A percentile compares a stretch with the other conserved stretches of the same genome.
These are phyloP conservation scores for Sebastes cheni DNA, from an alignment of 2,797 vertebrate species.

Conservation along the genomic window DNA sequence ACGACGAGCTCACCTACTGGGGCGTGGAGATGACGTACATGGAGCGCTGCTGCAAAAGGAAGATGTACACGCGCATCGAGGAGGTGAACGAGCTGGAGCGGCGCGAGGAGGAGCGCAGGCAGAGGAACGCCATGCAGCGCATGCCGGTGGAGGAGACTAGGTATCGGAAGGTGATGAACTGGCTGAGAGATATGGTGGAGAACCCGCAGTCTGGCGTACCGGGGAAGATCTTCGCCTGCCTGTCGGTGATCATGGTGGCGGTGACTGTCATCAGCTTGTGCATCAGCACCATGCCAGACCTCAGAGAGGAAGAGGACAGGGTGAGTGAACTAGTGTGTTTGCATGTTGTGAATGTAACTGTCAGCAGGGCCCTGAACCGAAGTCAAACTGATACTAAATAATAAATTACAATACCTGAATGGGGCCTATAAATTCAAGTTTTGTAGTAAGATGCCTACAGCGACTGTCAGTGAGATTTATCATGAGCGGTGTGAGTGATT, in stretches of 20 bases:
- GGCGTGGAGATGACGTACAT: conserved; percentile 91
- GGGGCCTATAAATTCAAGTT: background rate
- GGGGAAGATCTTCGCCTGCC: conserved; percentile 93
- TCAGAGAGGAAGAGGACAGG: conserved; percentile 93
- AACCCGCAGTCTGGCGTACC: conserved; percentile 93
- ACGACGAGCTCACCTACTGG: conserved; percentile 95
- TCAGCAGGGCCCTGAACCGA: background rate
- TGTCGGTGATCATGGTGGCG: conserved; percentile 94
- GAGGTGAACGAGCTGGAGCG: conserved; percentile 84
- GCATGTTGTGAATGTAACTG: background rate
- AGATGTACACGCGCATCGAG: conserved; percentile 86
- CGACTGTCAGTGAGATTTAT: conserved; percentile 9
- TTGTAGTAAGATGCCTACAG: background rate
- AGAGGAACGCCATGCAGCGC: conserved; percentile 73
- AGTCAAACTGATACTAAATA: background rate
- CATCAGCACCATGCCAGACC: conserved; percentile 96
- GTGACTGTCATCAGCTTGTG: conserved; percentile 97
- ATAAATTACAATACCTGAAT: conserved; percentile 1
- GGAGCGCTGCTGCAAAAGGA: conserved; percentile 92
- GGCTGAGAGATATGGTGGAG: conserved; percentile 92
- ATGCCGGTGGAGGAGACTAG: conserved; percentile 76
- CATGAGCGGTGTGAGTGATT: conserved; percentile 6
- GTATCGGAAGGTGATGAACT: conserved; percentile 85
- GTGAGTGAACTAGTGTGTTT: conserved; percentile 81
- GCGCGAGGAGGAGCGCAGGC: conserved; percentile 82